A percentile compares a stretch with the other conserved stretches of the same genome.
Evolutionary conservation across 2,113 vertebrate genomes (phyloP).

Genomic region (Poicephalus meyeri): DNA sequence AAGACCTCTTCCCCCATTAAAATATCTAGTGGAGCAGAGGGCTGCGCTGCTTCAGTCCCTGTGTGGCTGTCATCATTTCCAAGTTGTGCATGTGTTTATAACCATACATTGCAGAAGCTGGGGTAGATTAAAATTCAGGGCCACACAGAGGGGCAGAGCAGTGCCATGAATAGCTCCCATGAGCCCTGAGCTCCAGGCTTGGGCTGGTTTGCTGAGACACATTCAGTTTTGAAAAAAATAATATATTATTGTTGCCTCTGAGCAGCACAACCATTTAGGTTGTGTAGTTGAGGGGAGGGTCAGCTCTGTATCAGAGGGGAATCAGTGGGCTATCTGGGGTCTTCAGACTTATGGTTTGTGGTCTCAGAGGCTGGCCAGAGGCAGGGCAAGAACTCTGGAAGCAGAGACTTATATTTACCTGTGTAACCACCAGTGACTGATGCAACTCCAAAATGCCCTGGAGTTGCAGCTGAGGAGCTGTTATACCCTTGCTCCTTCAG

Average conservation of each 20-base stretch:
- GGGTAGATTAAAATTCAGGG: not conserved
- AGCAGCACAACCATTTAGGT: not conserved
- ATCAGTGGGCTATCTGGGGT: not conserved
- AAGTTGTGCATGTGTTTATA: not conserved
- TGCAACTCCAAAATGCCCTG: not conserved
- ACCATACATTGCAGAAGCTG: not conserved
- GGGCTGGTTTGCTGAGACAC: not conserved
- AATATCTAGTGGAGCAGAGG: not conserved
- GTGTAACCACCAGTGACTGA: not conserved
- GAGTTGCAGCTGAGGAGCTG: not conserved
- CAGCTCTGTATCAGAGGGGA: not conserved
- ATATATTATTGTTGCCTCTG: not conserved
- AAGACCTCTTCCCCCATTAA: not conserved
- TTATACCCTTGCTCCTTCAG: not conserved
- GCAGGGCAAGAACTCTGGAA: not conserved
- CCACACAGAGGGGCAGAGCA: not conserved
- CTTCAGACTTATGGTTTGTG: not conserved
- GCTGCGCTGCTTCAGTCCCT: not conserved
- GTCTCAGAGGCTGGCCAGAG: not conserved
- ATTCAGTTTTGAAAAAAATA: not conserved
- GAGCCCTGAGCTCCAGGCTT: not conserved
- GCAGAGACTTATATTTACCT: not conserved
- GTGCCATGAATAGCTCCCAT: not conserved
- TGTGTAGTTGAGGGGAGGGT: not conserved
- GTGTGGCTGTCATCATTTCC: not conserved